Base-by-base conservation (phyloP, 2,113 vertebrate genomes). In the Apistogramma diplotaenia region DNA sequence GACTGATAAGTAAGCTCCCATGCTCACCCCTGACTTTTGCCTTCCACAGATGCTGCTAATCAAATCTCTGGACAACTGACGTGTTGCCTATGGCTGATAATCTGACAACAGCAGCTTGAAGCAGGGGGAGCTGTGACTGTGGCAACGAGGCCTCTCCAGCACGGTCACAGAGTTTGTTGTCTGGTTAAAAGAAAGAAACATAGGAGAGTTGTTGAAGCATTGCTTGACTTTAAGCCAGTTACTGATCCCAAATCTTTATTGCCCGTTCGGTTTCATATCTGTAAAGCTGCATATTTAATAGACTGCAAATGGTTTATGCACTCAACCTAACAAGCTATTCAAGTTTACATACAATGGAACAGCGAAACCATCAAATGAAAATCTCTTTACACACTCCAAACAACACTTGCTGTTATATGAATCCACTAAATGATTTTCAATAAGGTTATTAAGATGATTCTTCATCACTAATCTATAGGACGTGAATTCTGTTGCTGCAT, bases 41-140 rank as follows among this genome's bases (percentile, higher is more conserved):
- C 51, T 58, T 80, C 73, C 65, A 78, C 88, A 83, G 81, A 87
- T 23, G 9, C 74, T 58, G 61, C 67, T 76, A 83, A 81, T 89
- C 85, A 76, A 77, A 82, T 73, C 29, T 83, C 18, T 60, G 81
- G 60, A 73, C 56, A 78, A 33, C 53, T 54, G 81, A 85, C 37
- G 16, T 81, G 77, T 73, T 76, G 61, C 62, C 55, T 25, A 61
- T 6, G 1, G 73, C 74, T 12, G 55, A 80, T 75, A 78, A 80
- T 89, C 85, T 40, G 49, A 79, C 19, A 81, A 62, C 49, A 79
- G 49, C 76, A 19, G 76, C 49, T 21, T 29, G 56, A 55, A 61
- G 74, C 61, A 67, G 54, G 57, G 25, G 62, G n/a, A 57, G 79
- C 77, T 2, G 65, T 16, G 74, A 35, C 56, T 57, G 35, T 51